Evolutionary conservation across 2,797 vertebrate species (phyloP).

Genomic region (Typhlichthys subterraneus): DNA sequence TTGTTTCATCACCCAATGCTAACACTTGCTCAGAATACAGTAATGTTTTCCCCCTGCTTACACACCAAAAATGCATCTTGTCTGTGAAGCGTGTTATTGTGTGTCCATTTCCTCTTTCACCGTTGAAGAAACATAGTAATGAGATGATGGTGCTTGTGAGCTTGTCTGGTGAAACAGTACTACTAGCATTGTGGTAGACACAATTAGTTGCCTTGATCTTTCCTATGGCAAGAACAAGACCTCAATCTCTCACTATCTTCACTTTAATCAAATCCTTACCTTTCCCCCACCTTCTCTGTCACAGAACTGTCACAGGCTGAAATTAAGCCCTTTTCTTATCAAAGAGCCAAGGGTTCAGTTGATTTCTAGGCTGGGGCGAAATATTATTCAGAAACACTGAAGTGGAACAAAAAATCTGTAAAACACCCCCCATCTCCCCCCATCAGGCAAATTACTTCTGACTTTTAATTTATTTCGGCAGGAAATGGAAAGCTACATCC

Average conservation of each 20-base stretch:
- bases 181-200: slow-evolving; percentile 82
- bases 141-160: slow-evolving; percentile 1
- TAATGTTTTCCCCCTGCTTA: slow-evolving; percentile 30
- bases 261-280: slow-evolving; percentile 97
- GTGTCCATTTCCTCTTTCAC: too few relatives aligned
- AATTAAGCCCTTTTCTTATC: slow-evolving; percentile 91
- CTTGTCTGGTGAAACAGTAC: slow-evolving; percentile 58
- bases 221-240: slow-evolving; percentile 95
- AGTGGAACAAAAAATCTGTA: slow-evolving; percentile 38
- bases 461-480: slow-evolving; percentile 99
- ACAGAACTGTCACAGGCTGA: slow-evolving; percentile 96
- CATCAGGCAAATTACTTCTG: slow-evolving; percentile 99
- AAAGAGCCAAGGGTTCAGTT: slow-evolving; percentile 91
- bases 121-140: not conserved
- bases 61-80: slow-evolving; percentile 31
- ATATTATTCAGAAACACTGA: slow-evolving; percentile 82
- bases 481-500: slow-evolving; percentile 98
- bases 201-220: slow-evolving; percentile 95
- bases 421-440: slow-evolving; percentile 81
- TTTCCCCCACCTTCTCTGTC: slow-evolving; percentile 80
- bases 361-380: slow-evolving; percentile 84
- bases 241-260: slow-evolving; percentile 98
- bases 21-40: not conserved
- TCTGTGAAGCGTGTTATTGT: slow-evolving; percentile 27
- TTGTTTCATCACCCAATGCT: too few relatives aligned